These are phyloP conservation scores for Phoebastria nigripes DNA, from an alignment of 2,797 vertebrate genomes.

Conservation along the genomic window DNA sequence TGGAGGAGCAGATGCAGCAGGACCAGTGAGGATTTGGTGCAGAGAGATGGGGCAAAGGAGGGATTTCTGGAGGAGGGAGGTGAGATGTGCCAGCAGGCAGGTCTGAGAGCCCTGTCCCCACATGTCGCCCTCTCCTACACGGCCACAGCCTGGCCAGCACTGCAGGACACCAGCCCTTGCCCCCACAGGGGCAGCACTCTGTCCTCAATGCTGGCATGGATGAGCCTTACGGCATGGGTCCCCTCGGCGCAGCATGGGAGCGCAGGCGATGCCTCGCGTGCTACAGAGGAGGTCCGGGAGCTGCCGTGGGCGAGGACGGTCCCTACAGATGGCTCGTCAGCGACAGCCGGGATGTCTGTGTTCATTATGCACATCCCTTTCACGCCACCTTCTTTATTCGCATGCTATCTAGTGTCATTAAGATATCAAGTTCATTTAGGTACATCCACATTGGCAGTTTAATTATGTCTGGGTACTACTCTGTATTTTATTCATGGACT, in stretches of 20 bases:
- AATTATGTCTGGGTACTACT: slow-evolving; percentile 75
- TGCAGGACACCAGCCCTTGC: not conserved
- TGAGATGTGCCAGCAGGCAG: not conserved
- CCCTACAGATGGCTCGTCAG: not conserved
- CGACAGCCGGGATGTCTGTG: not conserved
- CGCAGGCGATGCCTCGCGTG: fast-evolving
- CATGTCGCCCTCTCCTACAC: fast-evolving
- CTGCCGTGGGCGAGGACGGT: fast-evolving
- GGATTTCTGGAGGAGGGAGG: not conserved
- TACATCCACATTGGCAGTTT: slow-evolving; percentile 76
- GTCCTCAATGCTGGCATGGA: fast-evolving
- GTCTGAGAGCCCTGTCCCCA: not conserved
- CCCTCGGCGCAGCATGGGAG: fast-evolving
- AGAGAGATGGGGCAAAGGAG: not conserved
- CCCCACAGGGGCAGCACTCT: not conserved
- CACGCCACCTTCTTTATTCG: slow-evolving; percentile 56
- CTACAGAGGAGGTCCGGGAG: not conserved
- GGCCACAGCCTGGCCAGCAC: fast-evolving
- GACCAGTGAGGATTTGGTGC: fast-evolving
- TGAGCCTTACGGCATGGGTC: not conserved
- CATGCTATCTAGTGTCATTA: slow-evolving; percentile 72
- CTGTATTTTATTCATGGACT: slow-evolving; percentile 75
- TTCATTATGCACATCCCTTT: slow-evolving; percentile 52
- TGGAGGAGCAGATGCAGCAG: not conserved
- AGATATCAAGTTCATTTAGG: slow-evolving; percentile 78